These are phyloP conservation scores for Argya squamiceps DNA, from an alignment of 2,797 vertebrate species.

Conservation along the genomic window DNA sequence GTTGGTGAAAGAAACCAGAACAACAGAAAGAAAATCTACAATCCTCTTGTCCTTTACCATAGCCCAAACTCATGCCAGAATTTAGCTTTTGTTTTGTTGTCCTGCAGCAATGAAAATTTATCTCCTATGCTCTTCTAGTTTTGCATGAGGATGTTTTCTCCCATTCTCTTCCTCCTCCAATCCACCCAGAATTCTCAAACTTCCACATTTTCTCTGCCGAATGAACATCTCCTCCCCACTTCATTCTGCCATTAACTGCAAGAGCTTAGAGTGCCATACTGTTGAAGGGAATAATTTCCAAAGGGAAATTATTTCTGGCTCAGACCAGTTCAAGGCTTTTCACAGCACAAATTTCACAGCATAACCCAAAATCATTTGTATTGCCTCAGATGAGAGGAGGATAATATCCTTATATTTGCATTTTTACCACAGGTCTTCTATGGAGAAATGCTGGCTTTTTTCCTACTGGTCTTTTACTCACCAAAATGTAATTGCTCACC, in stretches of 20 bases:
- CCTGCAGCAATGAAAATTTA: not conserved
- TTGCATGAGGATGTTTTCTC: accelerated
- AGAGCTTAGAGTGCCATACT: not conserved
- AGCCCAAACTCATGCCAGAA: not conserved
- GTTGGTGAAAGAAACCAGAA: not conserved
- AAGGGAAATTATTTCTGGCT: not conserved
- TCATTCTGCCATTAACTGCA: not conserved
- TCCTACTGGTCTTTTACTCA: not conserved
- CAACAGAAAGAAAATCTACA: not conserved
- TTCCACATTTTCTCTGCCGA: not conserved
- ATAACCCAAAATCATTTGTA: not conserved
- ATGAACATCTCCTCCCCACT: not conserved
- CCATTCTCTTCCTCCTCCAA: not conserved
- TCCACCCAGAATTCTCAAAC: not conserved
- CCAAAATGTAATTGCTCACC: not conserved
- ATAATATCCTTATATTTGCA: not conserved
- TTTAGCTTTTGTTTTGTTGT: not conserved
- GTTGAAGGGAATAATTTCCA: not conserved
- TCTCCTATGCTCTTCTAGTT: not conserved
- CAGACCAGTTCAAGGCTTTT: not conserved
- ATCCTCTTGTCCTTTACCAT: not conserved
- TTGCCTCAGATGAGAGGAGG: not conserved
- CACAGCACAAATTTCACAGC: not conserved
- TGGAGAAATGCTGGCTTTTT: not conserved
- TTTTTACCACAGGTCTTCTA: not conserved